Evolutionary conservation across 30 jellyfish, hydroid and myxozoan species (phyloP), one percentile per base, ranked within the genome.

Genomic region (Cassiopea andromeda): DNA sequence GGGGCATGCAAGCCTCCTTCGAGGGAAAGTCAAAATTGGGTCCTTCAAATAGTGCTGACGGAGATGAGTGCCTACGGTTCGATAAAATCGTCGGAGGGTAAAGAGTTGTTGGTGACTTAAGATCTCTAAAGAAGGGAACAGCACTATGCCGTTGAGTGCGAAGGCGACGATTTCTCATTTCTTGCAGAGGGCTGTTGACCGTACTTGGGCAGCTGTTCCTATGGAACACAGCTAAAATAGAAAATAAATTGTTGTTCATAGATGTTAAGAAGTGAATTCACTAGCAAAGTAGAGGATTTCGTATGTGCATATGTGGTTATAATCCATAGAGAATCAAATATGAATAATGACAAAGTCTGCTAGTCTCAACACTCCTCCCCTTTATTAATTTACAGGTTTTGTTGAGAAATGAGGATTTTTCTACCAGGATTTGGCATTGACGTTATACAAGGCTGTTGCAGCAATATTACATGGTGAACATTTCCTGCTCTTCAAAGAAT

Each of bases 61-160:
- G 97, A 69, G 97, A 90, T 1, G 97, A 90, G 84, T 90, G 97
- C 5, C 97, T 77, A 1, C 97, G 85, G 50, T 82, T 82, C 48
- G 97, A 85, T 16, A 83, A 72, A 60, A 77, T 45, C 14, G 89
- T 67, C 47, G 97, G 97, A 2, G 97, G 97, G 75, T 82, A 77
- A 13, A 90, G 93, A 46, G 86, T 48, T 45, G 96, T 80, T 19
- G 96, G 96, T 17, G 96, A 89, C 70, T 82, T 89, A 47, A 82
- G 75, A 27, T 82, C 96, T 1, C 89, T 88, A 9, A 85, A 79
- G 44, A 68, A 59, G 1, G 96, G 96, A 16, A 60, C 50, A 60
- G 84, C 88, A 47, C 91, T 81, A 45, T 78, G 85, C 13, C 94
- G 85, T 43, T 87, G 94, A 49, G 82, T 87, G 14, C 88, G 90